These are phyloP conservation scores for Lucinisca nassula DNA, from an alignment of 2,888 invertebrate genomes.

Conservation along the genomic window DNA sequence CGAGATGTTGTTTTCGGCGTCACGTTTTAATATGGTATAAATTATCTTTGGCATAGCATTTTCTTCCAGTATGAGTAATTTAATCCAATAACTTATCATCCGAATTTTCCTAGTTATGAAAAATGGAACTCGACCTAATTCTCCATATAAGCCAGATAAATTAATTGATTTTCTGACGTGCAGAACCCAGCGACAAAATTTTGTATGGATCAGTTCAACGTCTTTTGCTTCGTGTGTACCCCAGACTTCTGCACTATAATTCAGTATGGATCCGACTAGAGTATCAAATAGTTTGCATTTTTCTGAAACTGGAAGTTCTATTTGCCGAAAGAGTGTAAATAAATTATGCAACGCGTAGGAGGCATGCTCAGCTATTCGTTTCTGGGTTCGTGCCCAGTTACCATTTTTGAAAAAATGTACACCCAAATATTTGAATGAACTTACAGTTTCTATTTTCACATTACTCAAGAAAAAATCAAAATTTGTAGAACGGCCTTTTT, in stretches of 20 bases:
- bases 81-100: background rate
- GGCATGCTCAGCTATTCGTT: background rate
- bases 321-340: background rate
- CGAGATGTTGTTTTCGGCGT: background rate
- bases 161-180: background rate
- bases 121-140: background rate
- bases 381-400: background rate
- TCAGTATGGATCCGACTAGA: no score
- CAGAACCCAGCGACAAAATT: background rate
- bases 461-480: background rate
- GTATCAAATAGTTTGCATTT: background rate
- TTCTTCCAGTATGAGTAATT: no score
- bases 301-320: background rate
- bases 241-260: no score
- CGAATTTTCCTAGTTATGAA: background rate
- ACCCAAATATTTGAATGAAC: slow-evolving; percentile 5
- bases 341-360: background rate
- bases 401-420: background rate
- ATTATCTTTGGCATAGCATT: background rate
- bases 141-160: background rate
- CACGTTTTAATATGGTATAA: background rate
- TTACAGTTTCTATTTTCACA: background rate
- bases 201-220: background rate
- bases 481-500: background rate
- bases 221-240: background rate